Base-by-base conservation (phyloP, 2,113 vertebrate genomes). In the Rattus rattus region DNA sequence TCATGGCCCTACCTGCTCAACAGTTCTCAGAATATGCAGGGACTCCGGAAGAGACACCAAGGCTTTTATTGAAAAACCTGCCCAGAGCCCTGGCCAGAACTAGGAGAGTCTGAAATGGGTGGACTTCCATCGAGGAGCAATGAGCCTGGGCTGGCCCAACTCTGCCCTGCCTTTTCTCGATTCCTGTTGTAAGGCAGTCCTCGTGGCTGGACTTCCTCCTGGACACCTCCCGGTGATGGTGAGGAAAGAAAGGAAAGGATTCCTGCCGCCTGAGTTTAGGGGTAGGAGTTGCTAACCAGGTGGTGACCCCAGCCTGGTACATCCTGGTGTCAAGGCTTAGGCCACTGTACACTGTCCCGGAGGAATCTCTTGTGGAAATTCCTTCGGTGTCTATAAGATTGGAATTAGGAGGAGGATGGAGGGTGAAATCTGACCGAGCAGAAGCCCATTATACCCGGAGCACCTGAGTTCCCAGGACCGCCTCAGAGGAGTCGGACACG, bases 321-420 rank as follows among this genome's bases (percentile, higher is more conserved):
- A 63, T 47, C 81, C 26, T 24, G 33, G 26, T 13, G 43, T 75
- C 52, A 65, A 54, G 39, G 43, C n/a, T 39, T 65, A 70, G 83
- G n/a, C 7, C 56, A 8, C 63, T 28, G 0, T 0, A 11, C 0
- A 10, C 12, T 1, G 1, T 39, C 49, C 22, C 24, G 0, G 10
- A 0, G 22, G 28, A 36, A 26, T 67, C 36, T 65, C 56, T 43
- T 83, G 5, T 73, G 1, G 19, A 89, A 95, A 39, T 5, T 39
- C 16, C 1, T 0, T 1, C 3, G 28, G 75, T 69, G 2, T 73
- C 47, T 43, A 4, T 65, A 76, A 1, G 3, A 33, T 47, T 61
- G 65, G 56, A 90, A 49, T 54, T 76, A 6, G 0, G 14, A 92
- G 70, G 63, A 19, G 28, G 56, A 36, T 67, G 43, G 24, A 17